A percentile compares a stretch with the other conserved stretches of the same genome.
Evolutionary conservation across 2,888 invertebrate species (phyloP).

Genomic region (Melanotus villosus): DNA sequence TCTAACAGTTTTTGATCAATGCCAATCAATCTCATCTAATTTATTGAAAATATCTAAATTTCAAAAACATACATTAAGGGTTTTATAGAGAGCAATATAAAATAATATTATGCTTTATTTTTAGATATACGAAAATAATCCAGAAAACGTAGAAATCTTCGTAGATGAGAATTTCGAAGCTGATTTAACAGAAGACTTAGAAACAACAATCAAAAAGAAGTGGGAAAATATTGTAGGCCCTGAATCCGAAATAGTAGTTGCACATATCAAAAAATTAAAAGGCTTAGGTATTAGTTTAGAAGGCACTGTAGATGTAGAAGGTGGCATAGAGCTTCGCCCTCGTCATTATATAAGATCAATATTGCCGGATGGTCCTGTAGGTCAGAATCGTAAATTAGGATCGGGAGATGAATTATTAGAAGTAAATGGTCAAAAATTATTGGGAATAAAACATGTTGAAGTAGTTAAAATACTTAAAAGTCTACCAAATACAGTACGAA

Average conservation of each 20-base stretch:
- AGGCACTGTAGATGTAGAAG: slow-evolving; percentile 98
- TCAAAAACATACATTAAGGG: too few relatives aligned
- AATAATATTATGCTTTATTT: slow-evolving; percentile 40
- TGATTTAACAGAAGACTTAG: slow-evolving; percentile 67
- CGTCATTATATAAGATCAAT: slow-evolving; percentile 99
- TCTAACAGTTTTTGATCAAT: too few relatives aligned
- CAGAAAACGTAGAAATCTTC: slow-evolving; percentile 65
- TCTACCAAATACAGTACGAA: slow-evolving; percentile 89
- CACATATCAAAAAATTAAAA: slow-evolving; percentile 92
- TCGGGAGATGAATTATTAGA: slow-evolving; percentile 97
- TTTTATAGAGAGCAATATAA: too few relatives aligned
- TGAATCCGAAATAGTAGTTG: slow-evolving; percentile 89
- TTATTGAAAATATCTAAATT: too few relatives aligned
- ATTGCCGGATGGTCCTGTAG: slow-evolving; percentile 96
- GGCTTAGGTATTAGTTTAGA: slow-evolving; percentile 98
- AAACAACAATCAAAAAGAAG: slow-evolving; percentile 81
- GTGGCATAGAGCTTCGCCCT: slow-evolving; percentile 96
- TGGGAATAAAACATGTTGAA: slow-evolving; percentile 96
- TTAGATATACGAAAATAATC: slow-evolving; percentile 65
- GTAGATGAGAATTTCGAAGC: slow-evolving; percentile 67
- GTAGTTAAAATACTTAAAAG: slow-evolving; percentile 96
- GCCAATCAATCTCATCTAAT: too few relatives aligned
- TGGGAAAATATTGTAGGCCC: slow-evolving; percentile 87
- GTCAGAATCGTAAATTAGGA: slow-evolving; percentile 88
- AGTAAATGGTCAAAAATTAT: slow-evolving; percentile 93